Evolutionary conservation across 2,113 vertebrate species (phyloP).

Genomic region (Callipepla californica): DNA sequence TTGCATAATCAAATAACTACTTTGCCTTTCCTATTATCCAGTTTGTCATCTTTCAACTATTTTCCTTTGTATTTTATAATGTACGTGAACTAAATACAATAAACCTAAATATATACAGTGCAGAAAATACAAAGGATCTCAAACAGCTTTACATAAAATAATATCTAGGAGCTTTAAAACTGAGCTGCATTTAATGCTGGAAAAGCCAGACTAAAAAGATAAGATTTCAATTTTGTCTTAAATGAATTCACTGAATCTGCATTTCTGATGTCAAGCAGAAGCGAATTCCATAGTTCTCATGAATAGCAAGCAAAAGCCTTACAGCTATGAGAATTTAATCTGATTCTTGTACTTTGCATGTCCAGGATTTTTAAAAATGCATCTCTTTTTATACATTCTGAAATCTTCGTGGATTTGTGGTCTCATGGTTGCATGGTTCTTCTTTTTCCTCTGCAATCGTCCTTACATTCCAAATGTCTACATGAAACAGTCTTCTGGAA

Average conservation of each 20-base stretch:
- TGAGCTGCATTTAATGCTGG: conserved; percentile 67
- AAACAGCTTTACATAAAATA: conserved; percentile 71
- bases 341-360: conserved; percentile 59
- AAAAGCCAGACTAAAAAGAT: conserved; percentile 69
- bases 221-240: conserved; percentile 71
- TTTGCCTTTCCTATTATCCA: conserved; percentile 20
- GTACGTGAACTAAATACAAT: conserved; percentile 29
- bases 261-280: conserved; percentile 76
- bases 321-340: conserved; percentile 64
- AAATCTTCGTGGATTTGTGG: conserved; percentile 40
- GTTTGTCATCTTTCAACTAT: conserved; percentile 27
- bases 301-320: conserved; percentile 67
- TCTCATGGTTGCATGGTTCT: conserved; percentile 24
- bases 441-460: conserved; percentile 34
- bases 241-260: conserved; percentile 75
- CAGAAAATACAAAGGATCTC: conserved; percentile 66
- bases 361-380: neutral
- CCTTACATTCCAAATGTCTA: conserved; percentile 36
- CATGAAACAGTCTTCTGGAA: conserved; percentile 54
- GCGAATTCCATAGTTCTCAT: conserved; percentile 47
- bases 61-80: neutral
- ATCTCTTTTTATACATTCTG: conserved; percentile 24
- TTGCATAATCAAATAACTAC: neutral
- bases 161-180: conserved; percentile 70
- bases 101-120: conserved; percentile 45